Conservation (phyloP, 1,140 invertebrate species). For the Helicoverpa armigera region DNA sequence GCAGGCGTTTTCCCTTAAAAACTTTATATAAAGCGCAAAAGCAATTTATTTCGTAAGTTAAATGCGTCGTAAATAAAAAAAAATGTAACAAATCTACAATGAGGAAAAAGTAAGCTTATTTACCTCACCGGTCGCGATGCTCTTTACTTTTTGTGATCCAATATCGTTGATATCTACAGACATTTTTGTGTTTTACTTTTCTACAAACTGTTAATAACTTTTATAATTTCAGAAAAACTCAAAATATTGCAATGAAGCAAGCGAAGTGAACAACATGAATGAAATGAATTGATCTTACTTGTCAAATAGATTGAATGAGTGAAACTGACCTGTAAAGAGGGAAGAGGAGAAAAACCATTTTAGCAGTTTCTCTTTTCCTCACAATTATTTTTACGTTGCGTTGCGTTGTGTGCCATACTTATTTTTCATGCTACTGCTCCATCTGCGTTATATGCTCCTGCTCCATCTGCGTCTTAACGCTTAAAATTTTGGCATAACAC, state of each 20-base stretch:
- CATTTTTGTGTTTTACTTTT: conserved; percentile 61
- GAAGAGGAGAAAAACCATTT: too few species aligned
- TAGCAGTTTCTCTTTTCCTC: too few species aligned
- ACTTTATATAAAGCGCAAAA: background rate
- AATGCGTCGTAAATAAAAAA: conserved; percentile 7
- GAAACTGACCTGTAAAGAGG: too few species aligned
- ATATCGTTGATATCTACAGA: conserved; percentile 67
- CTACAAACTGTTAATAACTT: background rate
- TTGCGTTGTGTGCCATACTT: too few species aligned
- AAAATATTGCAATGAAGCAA: background rate
- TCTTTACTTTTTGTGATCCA: conserved; percentile 73
- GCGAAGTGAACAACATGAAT: conserved; percentile 39
- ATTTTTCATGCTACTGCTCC: too few species aligned
- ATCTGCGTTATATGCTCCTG: too few species aligned
- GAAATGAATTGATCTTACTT: background rate
- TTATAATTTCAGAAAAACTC: conserved; percentile 26
- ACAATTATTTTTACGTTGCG: too few species aligned
- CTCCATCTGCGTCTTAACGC: too few species aligned
- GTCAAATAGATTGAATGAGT: background rate
- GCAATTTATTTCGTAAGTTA: background rate
- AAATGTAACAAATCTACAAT: background rate
- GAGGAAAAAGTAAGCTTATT: conserved; percentile 26
- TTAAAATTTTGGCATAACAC: too few species aligned
- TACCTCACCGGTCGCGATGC: conserved; percentile 74
- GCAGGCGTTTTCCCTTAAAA: too few species aligned